Percentiles rank a stretch among this genome's conserved stretches.
phyloP scores from a whole-genome alignment of 2,113 vertebrate species.

The Sapayoa aenigma region DNA sequence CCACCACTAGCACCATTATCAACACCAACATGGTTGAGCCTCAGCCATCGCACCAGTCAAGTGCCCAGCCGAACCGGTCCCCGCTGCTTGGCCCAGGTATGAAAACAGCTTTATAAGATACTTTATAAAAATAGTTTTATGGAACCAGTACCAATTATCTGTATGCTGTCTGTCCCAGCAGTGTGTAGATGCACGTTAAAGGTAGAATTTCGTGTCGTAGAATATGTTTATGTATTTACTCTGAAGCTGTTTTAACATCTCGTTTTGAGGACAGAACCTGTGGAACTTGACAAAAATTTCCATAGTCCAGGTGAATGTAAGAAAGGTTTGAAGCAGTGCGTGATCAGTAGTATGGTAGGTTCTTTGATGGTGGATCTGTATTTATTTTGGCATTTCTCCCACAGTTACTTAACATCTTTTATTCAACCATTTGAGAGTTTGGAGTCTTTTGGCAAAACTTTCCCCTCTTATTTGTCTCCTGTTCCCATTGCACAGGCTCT shows the following conservation, averaged over 20 bases:
- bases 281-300: not conserved
- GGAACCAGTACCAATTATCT: not conserved
- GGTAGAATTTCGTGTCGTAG: not conserved
- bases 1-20: conserved; percentile 77
- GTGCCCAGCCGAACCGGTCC: conserved; percentile 83
- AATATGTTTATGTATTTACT: not conserved
- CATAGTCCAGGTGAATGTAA: accelerated
- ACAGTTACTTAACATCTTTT: not conserved
- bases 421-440: not conserved
- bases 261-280: not conserved
- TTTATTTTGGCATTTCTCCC: not conserved
- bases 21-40: conserved; percentile 80
- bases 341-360: accelerated
- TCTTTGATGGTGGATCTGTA: not conserved
- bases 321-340: not conserved
- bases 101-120: not conserved
- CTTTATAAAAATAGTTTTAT: not conserved
- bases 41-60: conserved; percentile 81
- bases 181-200: not conserved
- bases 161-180: not conserved
- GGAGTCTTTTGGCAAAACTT: not conserved
- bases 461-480: not conserved
- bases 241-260: not conserved
- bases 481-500: not conserved
- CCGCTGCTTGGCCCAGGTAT: conserved; percentile 88